These are phyloP conservation scores for Eupithecia subumbrata DNA, from an alignment of 2,888 invertebrate species.

Conservation along the genomic window DNA sequence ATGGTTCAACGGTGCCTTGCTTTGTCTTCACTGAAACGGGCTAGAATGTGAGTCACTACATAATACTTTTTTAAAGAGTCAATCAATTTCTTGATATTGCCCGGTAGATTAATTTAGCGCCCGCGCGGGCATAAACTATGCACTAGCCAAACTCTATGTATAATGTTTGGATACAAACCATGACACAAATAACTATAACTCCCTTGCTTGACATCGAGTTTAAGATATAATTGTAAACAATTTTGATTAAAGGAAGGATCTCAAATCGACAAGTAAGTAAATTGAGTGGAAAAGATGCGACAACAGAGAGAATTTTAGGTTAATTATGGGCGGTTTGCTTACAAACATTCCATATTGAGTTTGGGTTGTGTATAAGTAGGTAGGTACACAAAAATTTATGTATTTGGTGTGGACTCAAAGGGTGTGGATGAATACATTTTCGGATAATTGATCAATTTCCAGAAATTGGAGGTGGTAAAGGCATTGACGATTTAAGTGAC, in stretches of 20 bases:
- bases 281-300: too few species aligned
- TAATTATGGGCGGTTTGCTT: too few species aligned
- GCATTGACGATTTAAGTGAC: neutral
- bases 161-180: too few species aligned
- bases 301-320: too few species aligned
- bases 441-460: neutral
- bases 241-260: too few species aligned
- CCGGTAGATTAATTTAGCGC: neutral
- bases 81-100: neutral
- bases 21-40: slow-evolving; percentile 88
- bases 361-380: too few species aligned
- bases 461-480: neutral
- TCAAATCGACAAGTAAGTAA: too few species aligned
- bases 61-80: neutral
- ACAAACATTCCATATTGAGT: too few species aligned
- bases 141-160: too few species aligned
- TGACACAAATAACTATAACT: too few species aligned
- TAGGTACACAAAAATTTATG: neutral
- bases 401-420: neutral
- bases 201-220: too few species aligned
- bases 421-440: neutral
- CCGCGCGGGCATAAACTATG: neutral
- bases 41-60: slow-evolving; percentile 86
- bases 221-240: too few species aligned
- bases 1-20: slow-evolving; percentile 94